Evolutionary conservation across 2,113 vertebrate genomes (phyloP).

Genomic region (human (Homo sapiens)): DNA sequence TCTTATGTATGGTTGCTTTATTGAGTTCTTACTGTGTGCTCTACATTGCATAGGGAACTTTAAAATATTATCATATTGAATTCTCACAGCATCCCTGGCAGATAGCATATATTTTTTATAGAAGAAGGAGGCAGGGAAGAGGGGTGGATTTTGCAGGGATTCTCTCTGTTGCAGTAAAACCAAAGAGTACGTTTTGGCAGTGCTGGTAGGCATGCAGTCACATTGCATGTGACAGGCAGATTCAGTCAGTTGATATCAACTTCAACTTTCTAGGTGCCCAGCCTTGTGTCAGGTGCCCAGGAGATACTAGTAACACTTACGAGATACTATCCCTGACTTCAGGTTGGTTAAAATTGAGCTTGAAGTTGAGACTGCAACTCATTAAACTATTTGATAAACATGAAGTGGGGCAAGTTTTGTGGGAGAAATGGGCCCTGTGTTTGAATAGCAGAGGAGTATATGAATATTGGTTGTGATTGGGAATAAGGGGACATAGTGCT

Average conservation of each 20-base stretch:
- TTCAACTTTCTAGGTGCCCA: not conserved
- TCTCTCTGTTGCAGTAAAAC: not conserved
- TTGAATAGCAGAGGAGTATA: not conserved
- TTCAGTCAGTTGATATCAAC: not conserved
- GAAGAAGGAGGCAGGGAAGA: not conserved
- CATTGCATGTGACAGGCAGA: not conserved
- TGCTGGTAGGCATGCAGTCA: not conserved
- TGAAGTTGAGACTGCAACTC: not conserved
- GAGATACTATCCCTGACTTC: not conserved
- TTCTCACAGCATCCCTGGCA: not conserved
- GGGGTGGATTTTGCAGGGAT: not conserved
- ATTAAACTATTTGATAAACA: not conserved
- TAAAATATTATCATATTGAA: not conserved
- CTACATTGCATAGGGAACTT: not conserved
- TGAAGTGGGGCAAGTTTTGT: not conserved
- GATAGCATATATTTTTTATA: not conserved
- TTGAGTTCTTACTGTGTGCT: not conserved
- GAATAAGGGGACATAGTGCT: not conserved
- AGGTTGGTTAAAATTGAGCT: not conserved
- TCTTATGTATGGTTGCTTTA: not conserved
- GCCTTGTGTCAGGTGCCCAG: not conserved
- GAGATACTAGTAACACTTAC: not conserved
- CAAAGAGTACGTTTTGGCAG: not conserved
- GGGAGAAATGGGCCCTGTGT: not conserved
- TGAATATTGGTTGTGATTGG: too few relatives aligned